Conservation (phyloP, 2,797 vertebrate species). For the Tamandua tetradactyla region DNA sequence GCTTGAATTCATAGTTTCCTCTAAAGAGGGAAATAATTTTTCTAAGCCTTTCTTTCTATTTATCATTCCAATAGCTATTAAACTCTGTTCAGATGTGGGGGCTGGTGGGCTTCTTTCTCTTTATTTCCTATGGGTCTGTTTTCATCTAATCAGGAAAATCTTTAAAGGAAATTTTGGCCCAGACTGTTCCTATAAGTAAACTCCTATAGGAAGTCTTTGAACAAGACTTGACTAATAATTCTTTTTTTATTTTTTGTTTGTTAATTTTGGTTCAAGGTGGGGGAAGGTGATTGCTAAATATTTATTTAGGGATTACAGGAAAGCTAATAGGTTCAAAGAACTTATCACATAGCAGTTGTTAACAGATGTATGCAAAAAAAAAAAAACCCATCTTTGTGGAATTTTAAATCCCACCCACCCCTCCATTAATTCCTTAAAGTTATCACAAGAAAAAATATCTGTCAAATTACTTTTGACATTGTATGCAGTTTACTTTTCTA, state of each 20-base stretch:
- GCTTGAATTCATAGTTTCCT: slow-evolving; percentile 7
- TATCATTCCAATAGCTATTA: background rate
- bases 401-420: slow-evolving; percentile 62
- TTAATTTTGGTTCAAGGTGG: background rate
- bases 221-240: background rate
- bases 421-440: slow-evolving; percentile 73
- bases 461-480: slow-evolving; percentile 75
- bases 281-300: background rate
- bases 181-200: background rate
- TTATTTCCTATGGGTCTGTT: background rate
- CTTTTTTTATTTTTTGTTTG: background rate
- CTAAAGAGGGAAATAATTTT: background rate
- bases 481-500: slow-evolving; percentile 72
- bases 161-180: background rate
- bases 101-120: background rate
- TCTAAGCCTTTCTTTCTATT: background rate
- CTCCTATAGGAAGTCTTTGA: background rate
- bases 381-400: background rate
- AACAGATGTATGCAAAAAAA: slow-evolving; percentile 29
- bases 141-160: background rate
- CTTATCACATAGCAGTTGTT: background rate
- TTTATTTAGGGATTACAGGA: background rate
- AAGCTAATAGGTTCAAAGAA: background rate
- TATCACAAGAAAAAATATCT: slow-evolving; percentile 61
- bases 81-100: background rate